Evolutionary conservation across 2,797 vertebrate genomes (phyloP), one percentile per base, ranked within the genome.

Genomic region (Siniperca obscura): DNA sequence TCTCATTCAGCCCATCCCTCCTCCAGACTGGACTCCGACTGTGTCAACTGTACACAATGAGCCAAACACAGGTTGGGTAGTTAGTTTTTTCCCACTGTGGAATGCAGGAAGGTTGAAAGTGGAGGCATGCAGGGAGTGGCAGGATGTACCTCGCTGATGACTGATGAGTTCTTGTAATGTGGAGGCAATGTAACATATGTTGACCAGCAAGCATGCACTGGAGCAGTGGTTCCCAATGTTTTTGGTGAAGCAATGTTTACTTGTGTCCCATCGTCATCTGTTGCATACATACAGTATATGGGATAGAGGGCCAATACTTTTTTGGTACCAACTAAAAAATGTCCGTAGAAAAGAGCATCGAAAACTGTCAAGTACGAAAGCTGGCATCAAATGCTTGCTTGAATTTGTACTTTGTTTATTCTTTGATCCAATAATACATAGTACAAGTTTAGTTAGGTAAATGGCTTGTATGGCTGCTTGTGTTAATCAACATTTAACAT

Each of bases 101-200:
- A 93, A 92, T 93, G 87, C 87, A 86, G 78, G 77, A 87, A 76
- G 83, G 80, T 81, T 46, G 57, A 70, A 79, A 73, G 55, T 75
- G 67, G 78, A 74, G 66, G 81, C 60, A 40, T 21, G 67, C 59
- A 46, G 85, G 91, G 88, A 86, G 82, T 57, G 87, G 59, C 82
- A 86, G 89, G 86, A 90, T 90, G 88, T 88, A 74, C 71, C 86
- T 83, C 71, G 0, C 64, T 91, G 89, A 77, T 90, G 86, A 89
- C 86, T 74, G 77, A 87, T 85, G 66, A 27, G 64, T 1, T 69
- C 40, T 74, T 70, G 30, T 76, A 42, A 42, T 78, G 57, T 46
- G 40, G 36, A 59, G 25, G 59, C 2, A 0, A 4, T 65, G 13
- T 21, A 34, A 52, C 64, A 34, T 80, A 75, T 69, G 38, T 71